phyloP scores from a whole-genome alignment of 1,140 invertebrate species.

The Eurosta solidaginis region DNA sequence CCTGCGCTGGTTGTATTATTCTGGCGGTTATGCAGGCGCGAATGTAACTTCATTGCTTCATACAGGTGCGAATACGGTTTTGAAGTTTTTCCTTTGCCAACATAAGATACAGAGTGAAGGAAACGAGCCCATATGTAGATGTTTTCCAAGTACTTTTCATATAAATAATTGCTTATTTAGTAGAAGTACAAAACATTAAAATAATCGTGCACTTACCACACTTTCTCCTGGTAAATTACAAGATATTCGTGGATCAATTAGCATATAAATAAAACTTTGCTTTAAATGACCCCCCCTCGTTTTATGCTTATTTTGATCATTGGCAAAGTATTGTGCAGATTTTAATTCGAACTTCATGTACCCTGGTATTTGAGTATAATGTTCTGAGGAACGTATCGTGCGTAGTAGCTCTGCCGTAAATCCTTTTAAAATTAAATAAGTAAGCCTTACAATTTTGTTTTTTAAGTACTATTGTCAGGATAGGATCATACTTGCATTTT shows the following conservation, averaged over 20 bases:
- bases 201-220: conserved; percentile 35
- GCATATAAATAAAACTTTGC: conserved; percentile 86
- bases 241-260: conserved; percentile 85
- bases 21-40: conserved; percentile 47
- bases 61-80: conserved; percentile 89
- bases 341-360: conserved; percentile 68
- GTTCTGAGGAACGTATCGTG: conserved; percentile 64
- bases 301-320: conserved; percentile 51
- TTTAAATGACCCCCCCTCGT: conserved; percentile 83
- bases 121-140: too few species aligned
- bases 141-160: too few species aligned
- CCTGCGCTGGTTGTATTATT: conserved; percentile 7
- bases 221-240: conserved; percentile 70
- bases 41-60: conserved; percentile 75
- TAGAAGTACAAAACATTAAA: too few species aligned
- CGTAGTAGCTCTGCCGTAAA: conserved; percentile 69
- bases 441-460: conserved; percentile 22
- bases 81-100: conserved; percentile 79
- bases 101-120: conserved; percentile 76
- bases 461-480: too few species aligned
- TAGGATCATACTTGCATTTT: conserved; percentile 45
- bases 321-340: conserved; percentile 68
- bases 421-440: conserved; percentile 57
- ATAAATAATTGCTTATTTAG: too few species aligned
- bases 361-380: conserved; percentile 62